Percentiles rank a stretch among this genome's conserved stretches.
Conservation (phyloP, 2,797 vertebrate species). For the Arrhamphus sclerolepis region DNA sequence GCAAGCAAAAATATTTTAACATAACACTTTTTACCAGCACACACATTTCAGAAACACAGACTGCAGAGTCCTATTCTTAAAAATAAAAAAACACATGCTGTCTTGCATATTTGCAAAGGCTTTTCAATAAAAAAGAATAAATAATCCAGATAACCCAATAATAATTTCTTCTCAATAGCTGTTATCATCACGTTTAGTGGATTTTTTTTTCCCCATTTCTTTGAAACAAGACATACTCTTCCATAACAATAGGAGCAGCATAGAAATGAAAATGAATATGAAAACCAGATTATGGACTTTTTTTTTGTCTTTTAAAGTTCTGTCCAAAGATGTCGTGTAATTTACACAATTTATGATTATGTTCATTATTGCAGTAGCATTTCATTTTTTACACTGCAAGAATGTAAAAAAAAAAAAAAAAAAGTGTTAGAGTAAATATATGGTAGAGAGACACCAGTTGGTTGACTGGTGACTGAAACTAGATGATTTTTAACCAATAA, state of each 20-base stretch:
- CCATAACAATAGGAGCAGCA: not conserved
- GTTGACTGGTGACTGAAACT: too few relatives aligned
- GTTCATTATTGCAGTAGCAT: constrained; percentile 28
- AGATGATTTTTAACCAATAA: too few relatives aligned
- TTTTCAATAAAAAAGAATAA: too few relatives aligned
- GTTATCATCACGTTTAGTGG: constrained; percentile 29
- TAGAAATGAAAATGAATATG: constrained; percentile 7
- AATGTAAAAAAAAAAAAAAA: too few relatives aligned
- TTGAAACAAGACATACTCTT: constrained; percentile 7
- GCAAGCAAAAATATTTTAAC: not conserved
- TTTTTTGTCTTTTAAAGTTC: constrained; percentile 12
- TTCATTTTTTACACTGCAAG: constrained; percentile 35
- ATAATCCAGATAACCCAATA: not conserved
- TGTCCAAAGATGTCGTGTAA: constrained; percentile 9
- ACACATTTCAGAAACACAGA: not conserved
- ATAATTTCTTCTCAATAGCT: too few relatives aligned
- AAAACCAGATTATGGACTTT: not conserved
- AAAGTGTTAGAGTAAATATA: too few relatives aligned
- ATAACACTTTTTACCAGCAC: not conserved
- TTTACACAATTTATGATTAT: constrained; percentile 42
- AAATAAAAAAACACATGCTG: not conserved
- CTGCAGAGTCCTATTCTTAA: constrained; percentile 3
- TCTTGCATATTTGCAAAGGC: too few relatives aligned
- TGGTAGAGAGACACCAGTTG: too few relatives aligned
- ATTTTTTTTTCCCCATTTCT: constrained; percentile 22